These are phyloP conservation scores for Andrena minutula DNA, from an alignment of 2,888 invertebrate species.

Conservation along the genomic window DNA sequence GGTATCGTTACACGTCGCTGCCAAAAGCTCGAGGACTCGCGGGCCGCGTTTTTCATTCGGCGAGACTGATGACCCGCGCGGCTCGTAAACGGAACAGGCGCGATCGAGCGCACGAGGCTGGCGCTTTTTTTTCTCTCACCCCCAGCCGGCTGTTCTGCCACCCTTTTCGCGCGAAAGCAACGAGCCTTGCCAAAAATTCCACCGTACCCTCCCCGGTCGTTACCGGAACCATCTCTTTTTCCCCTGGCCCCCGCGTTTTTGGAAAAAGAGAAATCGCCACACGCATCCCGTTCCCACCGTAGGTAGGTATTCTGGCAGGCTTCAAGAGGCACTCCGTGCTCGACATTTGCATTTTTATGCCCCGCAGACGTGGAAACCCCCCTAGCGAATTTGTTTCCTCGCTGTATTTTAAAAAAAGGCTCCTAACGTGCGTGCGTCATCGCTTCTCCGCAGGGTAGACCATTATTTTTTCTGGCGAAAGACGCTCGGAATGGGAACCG, in stretches of 20 bases:
- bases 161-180: background rate
- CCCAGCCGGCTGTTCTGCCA: background rate
- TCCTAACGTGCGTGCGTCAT: background rate
- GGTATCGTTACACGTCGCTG: conserved; percentile 13
- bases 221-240: background rate
- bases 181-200: conserved; percentile 23
- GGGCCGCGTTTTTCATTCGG: conserved; percentile 16
- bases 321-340: background rate
- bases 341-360: conserved; percentile 1
- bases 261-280: no score
- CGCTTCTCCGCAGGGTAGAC: background rate
- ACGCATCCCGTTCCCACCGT: no score
- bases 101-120: background rate
- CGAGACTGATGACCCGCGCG: conserved; percentile 34
- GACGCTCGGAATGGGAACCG: background rate
- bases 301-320: background rate
- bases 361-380: background rate
- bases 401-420: background rate
- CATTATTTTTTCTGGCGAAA: background rate
- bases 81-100: conserved; percentile 36
- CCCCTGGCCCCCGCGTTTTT: background rate
- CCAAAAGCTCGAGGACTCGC: conserved; percentile 17
- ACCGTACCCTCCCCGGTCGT: background rate
- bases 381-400: background rate
- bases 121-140: background rate